Evolutionary conservation across 2,888 invertebrate genomes (phyloP), one percentile per base, ranked within the genome.

Genomic region (Lamproptera curius): DNA sequence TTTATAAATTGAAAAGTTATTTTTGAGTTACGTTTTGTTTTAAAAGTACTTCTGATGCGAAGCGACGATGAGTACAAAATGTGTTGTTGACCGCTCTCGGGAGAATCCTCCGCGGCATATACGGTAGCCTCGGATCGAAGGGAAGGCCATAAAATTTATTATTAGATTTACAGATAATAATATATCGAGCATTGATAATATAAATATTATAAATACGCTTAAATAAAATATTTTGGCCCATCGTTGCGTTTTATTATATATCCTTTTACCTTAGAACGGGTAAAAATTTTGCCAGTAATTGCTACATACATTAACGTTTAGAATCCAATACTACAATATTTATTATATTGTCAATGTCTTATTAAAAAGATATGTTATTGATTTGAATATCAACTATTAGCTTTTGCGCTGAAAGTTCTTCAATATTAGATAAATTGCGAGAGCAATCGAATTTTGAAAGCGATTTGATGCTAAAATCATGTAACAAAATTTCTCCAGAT

Each of bases 151-250:
- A 73, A 72, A 72, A 72, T 73, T 62, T 61, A 62, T 58, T 79
- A 79, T 76, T 85, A 86, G 83, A 72, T 65, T 72, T 85, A 83
- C 81, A 85, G 75, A 73, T 79, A 80, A 82, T 85, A 86, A 87
- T 87, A 86, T 86, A 86, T 86, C 83, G 78, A 48, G 75, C 82
- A 87, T 85, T 76, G 81, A 84, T 85, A 78, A 75, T 83, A 85
- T 85, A 82, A 84, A 87, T 75, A 81, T 84, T 85, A 87, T 85
- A 85, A 86, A 85, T 86, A 88, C 87, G 88, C 88, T 88, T 88
- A 87, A 87, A 87, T 87, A 87, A 86, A 86, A 87, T 88, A 88
- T 88, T 88, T 87, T 86, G 86, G 86, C 86, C 84, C 80, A 59
- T 60, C 55, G 20, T 53, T 46, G 67, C 71, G 73, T 86, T 84